A percentile compares a stretch with the other conserved stretches of the same genome.
phyloP scores from a whole-genome alignment of 2,888 invertebrate species.

The Diadegma fenestrale region DNA sequence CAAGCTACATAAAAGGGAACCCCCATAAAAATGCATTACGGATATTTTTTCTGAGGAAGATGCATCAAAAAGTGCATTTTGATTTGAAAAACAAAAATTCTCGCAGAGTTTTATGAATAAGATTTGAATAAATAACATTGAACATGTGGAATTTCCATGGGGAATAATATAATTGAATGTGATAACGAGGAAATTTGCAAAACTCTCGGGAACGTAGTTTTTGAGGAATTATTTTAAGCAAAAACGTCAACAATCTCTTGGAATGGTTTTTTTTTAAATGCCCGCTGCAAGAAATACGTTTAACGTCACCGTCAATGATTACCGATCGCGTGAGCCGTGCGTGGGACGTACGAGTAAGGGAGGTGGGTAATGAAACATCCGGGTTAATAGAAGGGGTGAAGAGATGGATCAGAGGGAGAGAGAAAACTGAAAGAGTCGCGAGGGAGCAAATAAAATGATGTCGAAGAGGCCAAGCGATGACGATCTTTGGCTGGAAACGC shows the following conservation, averaged over 20 bases:
- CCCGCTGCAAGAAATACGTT: not conserved
- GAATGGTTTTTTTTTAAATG: not conserved
- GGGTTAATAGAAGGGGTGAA: constrained; percentile 35
- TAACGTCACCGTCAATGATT: constrained; percentile 44
- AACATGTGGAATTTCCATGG: not conserved
- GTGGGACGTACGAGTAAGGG: constrained; percentile 23
- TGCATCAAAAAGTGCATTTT: not conserved
- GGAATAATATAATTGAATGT: not conserved
- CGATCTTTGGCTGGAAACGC: constrained; percentile 26
- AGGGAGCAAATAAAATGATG: constrained; percentile 10
- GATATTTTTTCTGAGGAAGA: not conserved
- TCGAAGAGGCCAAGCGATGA: constrained; percentile 1
- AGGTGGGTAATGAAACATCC: constrained; percentile 36
- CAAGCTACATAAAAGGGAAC: too few relatives aligned
- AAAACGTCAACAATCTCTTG: too few relatives aligned
- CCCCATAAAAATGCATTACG: constrained; percentile 22
- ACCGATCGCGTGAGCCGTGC: constrained; percentile 11
- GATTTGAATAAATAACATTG: too few relatives aligned
- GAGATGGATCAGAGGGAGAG: constrained; percentile 7
- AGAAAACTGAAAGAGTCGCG: not conserved
- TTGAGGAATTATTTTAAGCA: not conserved
- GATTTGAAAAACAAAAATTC: not conserved
- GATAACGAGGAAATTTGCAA: not conserved
- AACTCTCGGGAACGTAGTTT: not conserved
- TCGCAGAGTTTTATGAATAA: not conserved